Percentiles rank a stretch among this genome's conserved stretches.
Evolutionary conservation across 2,888 invertebrate species (phyloP).

Genomic region (Eupeodes latifasciatus): DNA sequence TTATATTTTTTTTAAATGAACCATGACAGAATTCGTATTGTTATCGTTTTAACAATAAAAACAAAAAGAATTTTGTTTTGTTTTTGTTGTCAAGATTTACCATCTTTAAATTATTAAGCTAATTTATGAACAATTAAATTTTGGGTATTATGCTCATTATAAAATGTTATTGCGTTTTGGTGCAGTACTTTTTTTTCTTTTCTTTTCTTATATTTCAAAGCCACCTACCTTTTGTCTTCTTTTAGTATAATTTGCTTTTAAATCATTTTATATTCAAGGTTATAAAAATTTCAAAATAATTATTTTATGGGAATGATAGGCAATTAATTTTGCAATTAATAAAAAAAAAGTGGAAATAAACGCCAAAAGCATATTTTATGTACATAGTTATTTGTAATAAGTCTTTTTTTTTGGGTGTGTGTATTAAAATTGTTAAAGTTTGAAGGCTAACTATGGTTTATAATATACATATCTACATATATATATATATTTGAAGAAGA

Average conservation of each 20-base stretch:
- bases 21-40: background rate
- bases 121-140: background rate
- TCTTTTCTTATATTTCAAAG: background rate
- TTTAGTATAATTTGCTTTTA: background rate
- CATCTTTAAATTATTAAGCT: background rate
- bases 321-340: conserved; percentile 23
- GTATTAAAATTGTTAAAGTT: background rate
- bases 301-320: conserved; percentile 2
- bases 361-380: background rate
- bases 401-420: conserved; percentile 2
- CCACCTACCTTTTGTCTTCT: background rate
- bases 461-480: background rate
- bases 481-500: background rate
- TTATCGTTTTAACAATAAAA: background rate
- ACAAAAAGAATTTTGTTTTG: background rate
- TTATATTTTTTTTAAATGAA: background rate
- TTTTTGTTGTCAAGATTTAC: background rate
- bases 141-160: background rate
- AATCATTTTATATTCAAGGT: conserved; percentile 2
- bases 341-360: background rate
- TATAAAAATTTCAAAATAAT: background rate
- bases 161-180: background rate
- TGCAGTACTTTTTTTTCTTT: background rate
- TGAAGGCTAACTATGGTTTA: background rate
- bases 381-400: background rate